Evolutionary conservation across 2,797 vertebrate species (phyloP), one percentile per base, ranked within the genome.

Genomic region (Sebastes vulpes): DNA sequence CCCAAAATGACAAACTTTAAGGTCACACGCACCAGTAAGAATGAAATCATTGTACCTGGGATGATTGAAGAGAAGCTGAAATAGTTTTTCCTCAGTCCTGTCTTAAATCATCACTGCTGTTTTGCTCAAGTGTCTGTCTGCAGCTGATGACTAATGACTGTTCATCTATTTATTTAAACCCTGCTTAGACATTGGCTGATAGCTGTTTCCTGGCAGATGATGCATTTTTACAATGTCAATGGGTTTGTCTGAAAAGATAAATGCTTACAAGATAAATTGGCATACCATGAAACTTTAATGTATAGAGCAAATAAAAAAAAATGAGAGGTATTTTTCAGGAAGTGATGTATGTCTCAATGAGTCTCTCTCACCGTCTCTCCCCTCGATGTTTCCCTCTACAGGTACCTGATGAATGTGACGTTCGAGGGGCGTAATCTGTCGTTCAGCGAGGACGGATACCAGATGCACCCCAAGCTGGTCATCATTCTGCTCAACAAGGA

Each of bases 351-450:
- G 20, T 16, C 3, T 70, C 31, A 70, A 28, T 4, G 5, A 53
- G 58, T 29, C 63, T 82, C 63, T 65, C 4, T 48, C 20, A 42
- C 12, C 18, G 12, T 70, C 69, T 65, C 9, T 58, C 58, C 58
- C 31, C 50, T 53, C 57, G 2, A 73, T 81, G 58, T 73, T 76
- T 80, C 58, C 42, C 25, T 64, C 48, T 54, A 5, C 87, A 94
- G 93, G 96, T 99, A 99, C 94, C 97, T 99, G 93, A 97, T 96
- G 96, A 97, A 99, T 85, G 98, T 99, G 89, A 99, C 98, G 64
- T 99, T 99, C 86, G 98, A 99, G 94, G 98, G 98, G 48, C 97
- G 98, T 79, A 99, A 99, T 92, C 96, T 99, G 90, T 99, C 98
- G 1, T 99, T 99, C 95, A 99, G 98, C 74, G 98, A 99, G 90